phyloP scores from a whole-genome alignment of 2,797 vertebrate species.

The Cryptoblepharus egeriae region DNA sequence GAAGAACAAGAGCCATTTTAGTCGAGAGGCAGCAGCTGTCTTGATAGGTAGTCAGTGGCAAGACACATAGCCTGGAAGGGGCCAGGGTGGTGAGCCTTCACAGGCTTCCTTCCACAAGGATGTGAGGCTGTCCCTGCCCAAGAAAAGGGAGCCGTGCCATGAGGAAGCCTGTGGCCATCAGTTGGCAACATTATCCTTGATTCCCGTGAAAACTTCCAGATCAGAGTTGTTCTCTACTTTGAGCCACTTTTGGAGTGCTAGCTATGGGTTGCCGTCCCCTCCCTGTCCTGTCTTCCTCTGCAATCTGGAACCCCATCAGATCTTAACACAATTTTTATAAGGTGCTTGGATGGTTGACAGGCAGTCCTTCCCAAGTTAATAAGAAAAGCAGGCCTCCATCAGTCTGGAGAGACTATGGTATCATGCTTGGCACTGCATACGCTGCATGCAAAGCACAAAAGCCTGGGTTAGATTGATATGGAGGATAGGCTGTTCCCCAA shows the following conservation, averaged over 20 bases:
- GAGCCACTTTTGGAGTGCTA: too few species aligned
- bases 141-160: background rate
- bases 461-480: too few species aligned
- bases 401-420: too few species aligned
- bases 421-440: too few species aligned
- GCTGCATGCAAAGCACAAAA: too few species aligned
- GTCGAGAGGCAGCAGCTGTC: background rate
- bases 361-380: background rate
- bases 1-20: background rate
- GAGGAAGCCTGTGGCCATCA: background rate
- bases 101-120: background rate
- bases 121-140: background rate
- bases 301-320: background rate
- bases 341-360: background rate
- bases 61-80: too few species aligned
- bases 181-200: background rate
- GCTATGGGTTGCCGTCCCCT: background rate
- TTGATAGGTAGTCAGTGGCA: background rate
- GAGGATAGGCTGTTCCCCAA: too few species aligned
- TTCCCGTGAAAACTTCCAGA: background rate
- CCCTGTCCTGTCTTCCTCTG: background rate
- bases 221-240: background rate
- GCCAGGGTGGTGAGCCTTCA: too few species aligned
- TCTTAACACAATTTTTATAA: background rate
- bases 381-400: too few species aligned